Percentiles rank a stretch among this genome's conserved stretches.
These are phyloP conservation scores for Penaeus japonicus DNA, from an alignment of 1,140 invertebrate species.

Conservation along the genomic window DNA sequence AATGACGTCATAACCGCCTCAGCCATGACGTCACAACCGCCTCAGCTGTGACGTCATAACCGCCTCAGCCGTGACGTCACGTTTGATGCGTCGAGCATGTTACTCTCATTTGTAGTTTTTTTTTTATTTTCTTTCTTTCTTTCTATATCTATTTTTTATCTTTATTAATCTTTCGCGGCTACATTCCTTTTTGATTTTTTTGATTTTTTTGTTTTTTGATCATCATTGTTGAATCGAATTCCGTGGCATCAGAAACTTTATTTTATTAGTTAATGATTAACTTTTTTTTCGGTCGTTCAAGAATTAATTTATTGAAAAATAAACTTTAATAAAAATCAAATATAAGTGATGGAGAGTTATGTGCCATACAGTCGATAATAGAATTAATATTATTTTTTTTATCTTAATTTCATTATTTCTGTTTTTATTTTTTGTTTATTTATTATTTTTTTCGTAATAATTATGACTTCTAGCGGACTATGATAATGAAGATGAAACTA, in stretches of 20 bases:
- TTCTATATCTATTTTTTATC: neutral
- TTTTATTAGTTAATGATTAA: too few species aligned
- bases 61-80: neutral
- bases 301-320: too few species aligned
- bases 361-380: too few species aligned
- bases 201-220: conserved; percentile 7
- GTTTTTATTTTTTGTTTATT: neutral
- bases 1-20: neutral
- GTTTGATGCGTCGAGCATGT: too few species aligned
- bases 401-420: neutral
- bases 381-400: neutral
- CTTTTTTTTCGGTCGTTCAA: too few species aligned
- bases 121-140: neutral
- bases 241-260: neutral
- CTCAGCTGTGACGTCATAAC: neutral
- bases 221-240: neutral
- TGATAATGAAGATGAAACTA: too few species aligned
- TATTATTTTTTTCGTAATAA: neutral
- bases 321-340: neutral
- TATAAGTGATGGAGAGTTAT: neutral
- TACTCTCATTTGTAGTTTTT: neutral
- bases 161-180: conserved; percentile 15
- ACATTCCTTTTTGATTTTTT: conserved; percentile 48
- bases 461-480: too few species aligned
- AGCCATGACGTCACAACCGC: neutral